Percentiles rank a stretch among this genome's conserved stretches.
Evolutionary conservation across 2,113 vertebrate species (phyloP).

Genomic region (Fulica atra): DNA sequence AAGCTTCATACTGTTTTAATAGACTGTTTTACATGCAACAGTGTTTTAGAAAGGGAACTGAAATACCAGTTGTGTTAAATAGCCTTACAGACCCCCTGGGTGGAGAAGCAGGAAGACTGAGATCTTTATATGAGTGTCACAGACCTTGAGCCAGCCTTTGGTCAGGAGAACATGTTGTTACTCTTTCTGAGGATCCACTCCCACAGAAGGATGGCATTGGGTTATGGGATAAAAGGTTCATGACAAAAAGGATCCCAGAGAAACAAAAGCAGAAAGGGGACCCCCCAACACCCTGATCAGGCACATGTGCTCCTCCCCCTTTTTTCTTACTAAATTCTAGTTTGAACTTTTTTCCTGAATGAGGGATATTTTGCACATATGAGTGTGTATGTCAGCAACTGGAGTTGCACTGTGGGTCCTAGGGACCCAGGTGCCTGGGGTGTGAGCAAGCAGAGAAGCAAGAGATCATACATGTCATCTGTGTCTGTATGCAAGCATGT

Average conservation of each 20-base stretch:
- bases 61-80: background rate
- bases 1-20: background rate
- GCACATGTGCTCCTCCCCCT: background rate
- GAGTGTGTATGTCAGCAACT: background rate
- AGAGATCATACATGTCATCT: background rate
- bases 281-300: background rate
- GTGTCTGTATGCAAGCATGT: background rate
- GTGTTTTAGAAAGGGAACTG: background rate
- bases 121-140: background rate
- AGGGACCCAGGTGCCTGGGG: background rate
- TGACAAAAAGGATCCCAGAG: background rate
- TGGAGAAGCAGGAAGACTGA: background rate
- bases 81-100: background rate
- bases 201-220: background rate
- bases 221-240: background rate
- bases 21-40: background rate
- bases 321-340: background rate
- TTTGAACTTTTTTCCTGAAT: background rate
- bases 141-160: background rate
- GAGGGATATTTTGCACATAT: background rate
- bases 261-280: accelerated
- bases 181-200: background rate
- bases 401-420: background rate
- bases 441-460: background rate
- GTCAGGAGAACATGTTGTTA: background rate